These are phyloP conservation scores for Esox lucius DNA, from an alignment of 2,797 vertebrate genomes.

Conservation along the genomic window DNA sequence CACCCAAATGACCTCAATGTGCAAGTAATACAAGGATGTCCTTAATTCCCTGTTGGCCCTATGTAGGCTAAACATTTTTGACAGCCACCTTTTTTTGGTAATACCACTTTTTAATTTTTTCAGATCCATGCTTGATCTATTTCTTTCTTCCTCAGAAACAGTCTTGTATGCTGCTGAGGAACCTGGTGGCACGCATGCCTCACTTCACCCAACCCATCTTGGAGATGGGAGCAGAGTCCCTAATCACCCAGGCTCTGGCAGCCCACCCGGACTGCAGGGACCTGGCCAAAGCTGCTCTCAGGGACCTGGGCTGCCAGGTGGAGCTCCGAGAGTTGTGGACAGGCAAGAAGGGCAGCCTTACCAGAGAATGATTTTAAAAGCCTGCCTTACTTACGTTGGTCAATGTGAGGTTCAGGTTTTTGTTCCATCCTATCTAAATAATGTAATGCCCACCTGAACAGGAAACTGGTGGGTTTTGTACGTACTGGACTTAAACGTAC, in stretches of 20 bases:
- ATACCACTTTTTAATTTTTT: too few species aligned
- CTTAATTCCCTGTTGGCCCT: background rate
- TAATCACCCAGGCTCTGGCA: constrained; percentile 82
- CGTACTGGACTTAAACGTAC: background rate
- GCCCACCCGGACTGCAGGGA: constrained; percentile 85
- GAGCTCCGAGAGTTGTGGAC: constrained; percentile 95
- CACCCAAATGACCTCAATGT: constrained; percentile 78
- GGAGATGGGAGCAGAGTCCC: constrained; percentile 89
- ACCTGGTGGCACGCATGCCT: constrained; percentile 83
- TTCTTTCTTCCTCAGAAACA: constrained; percentile 79
- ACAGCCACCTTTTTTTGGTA: too few species aligned
- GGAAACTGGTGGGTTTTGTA: too few species aligned
- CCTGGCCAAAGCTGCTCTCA: constrained; percentile 84
- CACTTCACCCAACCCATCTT: constrained; percentile 82
- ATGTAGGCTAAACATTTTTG: background rate
- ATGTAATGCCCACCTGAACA: too few species aligned
- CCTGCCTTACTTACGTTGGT: background rate
- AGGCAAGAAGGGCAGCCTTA: constrained; percentile 87
- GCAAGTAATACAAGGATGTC: constrained; percentile 76
- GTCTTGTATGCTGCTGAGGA: constrained; percentile 92
- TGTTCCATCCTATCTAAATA: too few species aligned
- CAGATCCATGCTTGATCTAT: background rate
- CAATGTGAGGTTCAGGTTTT: too few species aligned
- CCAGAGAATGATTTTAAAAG: constrained; percentile 15
- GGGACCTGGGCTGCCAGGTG: constrained; percentile 92